phyloP scores from a whole-genome alignment of 2,797 vertebrate species.

The Mionectes olivaceus region DNA sequence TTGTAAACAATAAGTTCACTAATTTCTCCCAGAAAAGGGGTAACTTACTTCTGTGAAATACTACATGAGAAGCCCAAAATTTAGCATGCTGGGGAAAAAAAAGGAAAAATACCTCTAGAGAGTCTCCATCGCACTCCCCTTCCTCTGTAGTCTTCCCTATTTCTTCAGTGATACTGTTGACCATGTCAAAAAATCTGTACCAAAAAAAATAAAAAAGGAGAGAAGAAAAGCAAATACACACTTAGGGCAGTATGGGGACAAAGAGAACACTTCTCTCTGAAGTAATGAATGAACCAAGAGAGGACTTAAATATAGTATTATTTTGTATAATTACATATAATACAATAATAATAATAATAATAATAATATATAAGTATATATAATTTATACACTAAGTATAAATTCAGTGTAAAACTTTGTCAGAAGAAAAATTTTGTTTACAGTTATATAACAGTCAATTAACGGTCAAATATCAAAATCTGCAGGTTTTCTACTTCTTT shows the following conservation, averaged over 20 bases:
- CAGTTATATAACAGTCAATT: background rate
- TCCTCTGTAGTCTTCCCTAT: constrained; percentile 90
- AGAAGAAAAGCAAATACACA: background rate
- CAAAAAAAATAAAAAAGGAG: background rate
- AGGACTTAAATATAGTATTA: background rate
- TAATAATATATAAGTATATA: background rate
- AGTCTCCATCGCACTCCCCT: constrained; percentile 91
- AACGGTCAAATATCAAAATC: background rate
- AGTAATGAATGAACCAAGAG: background rate
- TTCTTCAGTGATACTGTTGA: constrained; percentile 93
- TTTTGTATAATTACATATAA: background rate
- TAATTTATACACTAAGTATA: background rate
- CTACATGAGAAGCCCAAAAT: background rate
- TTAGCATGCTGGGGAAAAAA: background rate
- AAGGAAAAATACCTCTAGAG: constrained; percentile 86
- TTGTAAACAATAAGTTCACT: background rate
- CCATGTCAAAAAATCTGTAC: constrained; percentile 94
- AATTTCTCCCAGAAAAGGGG: background rate
- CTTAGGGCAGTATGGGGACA: background rate
- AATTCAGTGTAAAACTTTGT: background rate
- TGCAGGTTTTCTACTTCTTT: background rate
- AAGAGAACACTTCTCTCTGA: background rate
- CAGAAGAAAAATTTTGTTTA: background rate
- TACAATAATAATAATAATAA: background rate
- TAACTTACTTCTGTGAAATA: background rate